A percentile compares a stretch with the other conserved stretches of the same genome.
These are phyloP conservation scores for Perognathus longimembris DNA, from an alignment of 2,113 vertebrate genomes.

Conservation along the genomic window DNA sequence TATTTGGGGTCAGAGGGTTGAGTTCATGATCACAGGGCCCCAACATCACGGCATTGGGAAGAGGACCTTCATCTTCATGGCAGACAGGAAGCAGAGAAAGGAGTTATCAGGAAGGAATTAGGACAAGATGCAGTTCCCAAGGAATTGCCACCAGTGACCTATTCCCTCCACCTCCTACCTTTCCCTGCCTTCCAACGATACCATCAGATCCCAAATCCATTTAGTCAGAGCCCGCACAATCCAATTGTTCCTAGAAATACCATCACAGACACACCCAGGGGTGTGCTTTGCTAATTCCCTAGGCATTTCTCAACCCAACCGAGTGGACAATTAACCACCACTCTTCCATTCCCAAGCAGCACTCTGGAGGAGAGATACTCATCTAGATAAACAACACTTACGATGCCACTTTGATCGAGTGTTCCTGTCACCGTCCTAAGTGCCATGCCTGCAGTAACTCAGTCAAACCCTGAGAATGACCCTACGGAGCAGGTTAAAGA, in stretches of 20 bases:
- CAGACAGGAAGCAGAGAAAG: neutral
- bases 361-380: neutral
- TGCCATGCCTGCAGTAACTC: neutral
- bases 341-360: neutral
- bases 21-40: neutral
- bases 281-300: neutral
- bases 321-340: neutral
- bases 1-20: neutral
- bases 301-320: neutral
- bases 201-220: neutral
- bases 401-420: rapidly evolving
- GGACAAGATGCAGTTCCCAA: neutral
- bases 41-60: no score
- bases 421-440: neutral
- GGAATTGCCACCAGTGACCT: neutral
- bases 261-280: neutral
- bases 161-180: neutral
- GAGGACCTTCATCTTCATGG: no score
- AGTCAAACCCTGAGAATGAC: no score
- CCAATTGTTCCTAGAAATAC: no score
- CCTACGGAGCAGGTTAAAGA: neutral
- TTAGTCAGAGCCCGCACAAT: no score
- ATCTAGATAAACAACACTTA: neutral
- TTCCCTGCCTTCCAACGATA: neutral
- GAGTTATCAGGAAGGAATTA: neutral